Base-by-base conservation (phyloP, 2,797 vertebrate species). In the Pristis pectinata region DNA sequence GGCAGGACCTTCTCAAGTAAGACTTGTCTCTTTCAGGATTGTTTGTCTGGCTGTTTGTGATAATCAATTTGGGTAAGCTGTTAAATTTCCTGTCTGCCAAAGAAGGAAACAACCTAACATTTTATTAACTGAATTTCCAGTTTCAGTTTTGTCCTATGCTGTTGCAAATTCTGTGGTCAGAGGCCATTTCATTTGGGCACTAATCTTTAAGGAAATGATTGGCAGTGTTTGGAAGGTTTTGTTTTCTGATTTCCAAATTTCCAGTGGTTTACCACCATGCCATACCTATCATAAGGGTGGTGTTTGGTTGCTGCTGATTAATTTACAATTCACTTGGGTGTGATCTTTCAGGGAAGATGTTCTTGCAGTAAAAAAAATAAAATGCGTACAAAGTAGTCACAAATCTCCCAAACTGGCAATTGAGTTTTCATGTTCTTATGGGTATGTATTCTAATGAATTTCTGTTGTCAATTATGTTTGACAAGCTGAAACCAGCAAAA, bases 1-100 rank as follows among this genome's bases (percentile, higher is more conserved):
- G 64, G 98, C 99, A 0, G 98, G 98, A 1, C 98, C 99, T n/a
- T 99, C 99, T 0, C 99, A 99, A 98, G 99, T 99, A 96, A n/a
- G 95, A 59, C 74, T 41, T 19, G 13, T 30, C 0, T 82, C 67
- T 64, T 30, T 61, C 53, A 94, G 77, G 77, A 82, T 67, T 27
- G 0, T 22, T 64, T 34, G 11, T 87, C 8, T 11, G 41, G 9
- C 27, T 94, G 44, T 56, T 37, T 59, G 10, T 10, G 91, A 30
- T 15, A 11, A 30, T 74, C 11, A 6, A 8, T 74, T 94, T 94
- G 41, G 24, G 19, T 67, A n/a, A 17, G 8, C 61, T n/a, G 94
- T 27, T 76, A 53, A 74, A 94, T 53, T 67, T 94, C 1, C 27
- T 72, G 49, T 76, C 92, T 85, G 27, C 76, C 24, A 0, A 70